Evolutionary conservation across 2,888 invertebrate genomes (phyloP), one percentile per base, ranked within the genome.

Genomic region (Phlogophora meticulosa): DNA sequence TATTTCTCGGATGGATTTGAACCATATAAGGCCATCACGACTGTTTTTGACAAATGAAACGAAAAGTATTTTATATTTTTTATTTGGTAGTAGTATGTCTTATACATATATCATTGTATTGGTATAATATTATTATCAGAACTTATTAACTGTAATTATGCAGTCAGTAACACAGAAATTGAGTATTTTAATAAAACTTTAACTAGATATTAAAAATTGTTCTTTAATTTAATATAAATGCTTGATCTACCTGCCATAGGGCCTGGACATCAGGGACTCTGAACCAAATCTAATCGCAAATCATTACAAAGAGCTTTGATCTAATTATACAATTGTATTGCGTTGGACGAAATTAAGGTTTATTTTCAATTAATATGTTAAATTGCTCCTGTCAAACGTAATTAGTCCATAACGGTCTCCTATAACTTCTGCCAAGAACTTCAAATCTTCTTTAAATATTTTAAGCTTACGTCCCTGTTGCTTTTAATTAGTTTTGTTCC

Each of bases 61-160:
- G 11, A n/a, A 1, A 22, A 24, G 40, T 36, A 42, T 60, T 58
- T 58, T 17, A 36, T 28, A 15, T 52, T 48, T 61, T 67, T 71
- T 51, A 67, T 79, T 79, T 79, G 69, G 62, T 68, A 72, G 7
- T 57, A 64, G 11, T 60, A 64, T 36, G 7, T 48, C 24, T 59
- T 65, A 45, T 34, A 52, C 3, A 9, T 40, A 49, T 15, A 20
- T 62, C 46, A 45, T 36, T 59, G n/a, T 48, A 17, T 57, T 20
- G 11, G 58, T 22, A 10, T 20, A 56, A 36, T 48, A 48, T 51
- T 32, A 17, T 24, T 43, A 40, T 49, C 36, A 22, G 38, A 49
- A 32, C 13, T n/a, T 36, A 52, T 1, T 13, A 22, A 63, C 2
- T 40, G 20, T 38, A 32, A 56, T 34, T 22, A 48, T 53, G 0